These are phyloP conservation scores for Nephrotoma flavescens DNA, from an alignment of 2,888 invertebrate species.

Conservation along the genomic window DNA sequence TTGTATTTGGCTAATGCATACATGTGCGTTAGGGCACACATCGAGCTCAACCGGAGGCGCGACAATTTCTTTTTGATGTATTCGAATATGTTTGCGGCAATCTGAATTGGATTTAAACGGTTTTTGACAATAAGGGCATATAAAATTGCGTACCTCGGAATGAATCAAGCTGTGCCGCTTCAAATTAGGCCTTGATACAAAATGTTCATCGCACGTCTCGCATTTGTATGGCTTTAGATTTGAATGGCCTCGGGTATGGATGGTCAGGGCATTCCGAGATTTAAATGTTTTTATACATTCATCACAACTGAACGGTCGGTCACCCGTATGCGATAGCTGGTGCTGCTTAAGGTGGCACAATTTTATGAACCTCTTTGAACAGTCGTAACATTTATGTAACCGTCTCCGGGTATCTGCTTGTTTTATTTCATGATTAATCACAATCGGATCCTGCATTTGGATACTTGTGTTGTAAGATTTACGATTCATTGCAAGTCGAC, in stretches of 20 bases:
- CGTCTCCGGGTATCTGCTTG: constrained; percentile 12
- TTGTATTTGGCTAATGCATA: background rate
- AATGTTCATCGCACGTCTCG: constrained; percentile 12
- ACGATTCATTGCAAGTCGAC: background rate
- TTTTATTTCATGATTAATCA: constrained; percentile 8
- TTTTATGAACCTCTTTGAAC: constrained; percentile 14
- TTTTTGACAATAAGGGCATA: constrained; percentile 14
- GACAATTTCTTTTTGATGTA: constrained; percentile 10
- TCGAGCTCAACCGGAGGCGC: background rate
- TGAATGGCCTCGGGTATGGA: constrained; percentile 15
- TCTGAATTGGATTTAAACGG: constrained; percentile 12
- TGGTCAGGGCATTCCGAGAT: constrained; percentile 13
- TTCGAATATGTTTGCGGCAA: constrained; percentile 13
- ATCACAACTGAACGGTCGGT: constrained; percentile 16
- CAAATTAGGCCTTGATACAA: constrained; percentile 12
- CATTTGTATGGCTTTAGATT: constrained; percentile 13
- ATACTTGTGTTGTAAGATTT: background rate
- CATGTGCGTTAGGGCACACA: background rate
- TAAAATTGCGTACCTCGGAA: constrained; percentile 11
- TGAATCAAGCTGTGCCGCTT: constrained; percentile 15
- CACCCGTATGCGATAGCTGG: constrained; percentile 12
- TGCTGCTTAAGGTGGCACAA: constrained; percentile 13
- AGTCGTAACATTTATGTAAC: constrained; percentile 14
- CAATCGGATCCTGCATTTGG: background rate
- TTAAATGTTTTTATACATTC: constrained; percentile 15